phyloP scores from a whole-genome alignment of 2,797 vertebrate species.

The Brachyrhaphis roseni region DNA sequence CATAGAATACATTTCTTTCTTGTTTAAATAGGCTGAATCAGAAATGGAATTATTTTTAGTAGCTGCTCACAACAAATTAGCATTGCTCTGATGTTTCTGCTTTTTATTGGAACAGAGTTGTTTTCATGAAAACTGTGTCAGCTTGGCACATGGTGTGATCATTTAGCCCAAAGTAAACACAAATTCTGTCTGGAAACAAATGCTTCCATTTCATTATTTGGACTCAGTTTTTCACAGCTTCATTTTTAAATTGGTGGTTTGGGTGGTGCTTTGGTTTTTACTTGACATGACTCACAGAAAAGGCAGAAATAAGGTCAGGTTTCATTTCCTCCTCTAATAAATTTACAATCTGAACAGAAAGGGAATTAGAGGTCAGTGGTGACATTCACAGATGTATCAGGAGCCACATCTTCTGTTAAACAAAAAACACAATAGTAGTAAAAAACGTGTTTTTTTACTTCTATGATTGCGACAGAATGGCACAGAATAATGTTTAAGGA shows the following conservation, averaged over 20 bases:
- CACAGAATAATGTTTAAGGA: neutral
- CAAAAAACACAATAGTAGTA: neutral
- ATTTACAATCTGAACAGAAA: constrained; percentile 2
- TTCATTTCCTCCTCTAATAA: constrained; percentile 21
- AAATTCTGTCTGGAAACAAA: neutral
- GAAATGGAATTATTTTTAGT: neutral
- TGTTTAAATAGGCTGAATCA: neutral
- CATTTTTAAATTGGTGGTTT: neutral
- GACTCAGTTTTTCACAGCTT: neutral
- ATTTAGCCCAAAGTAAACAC: neutral
- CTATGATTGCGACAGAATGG: neutral
- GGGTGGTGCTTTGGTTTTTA: neutral
- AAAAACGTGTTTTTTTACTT: no score
- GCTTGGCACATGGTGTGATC: constrained; percentile 8
- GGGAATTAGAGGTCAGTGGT: neutral
- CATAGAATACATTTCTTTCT: neutral
- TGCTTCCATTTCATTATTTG: constrained; percentile 1
- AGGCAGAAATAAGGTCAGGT: neutral
- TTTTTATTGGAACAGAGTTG: constrained; percentile 3
- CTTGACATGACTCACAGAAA: neutral
- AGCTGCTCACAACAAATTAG: neutral
- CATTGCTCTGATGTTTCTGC: neutral
- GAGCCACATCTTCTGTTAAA: neutral
- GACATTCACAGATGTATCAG: neutral
- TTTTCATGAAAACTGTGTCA: constrained; percentile 1